Conservation (phyloP, 2,113 vertebrate genomes). For the Oryzias javanicus region DNA sequence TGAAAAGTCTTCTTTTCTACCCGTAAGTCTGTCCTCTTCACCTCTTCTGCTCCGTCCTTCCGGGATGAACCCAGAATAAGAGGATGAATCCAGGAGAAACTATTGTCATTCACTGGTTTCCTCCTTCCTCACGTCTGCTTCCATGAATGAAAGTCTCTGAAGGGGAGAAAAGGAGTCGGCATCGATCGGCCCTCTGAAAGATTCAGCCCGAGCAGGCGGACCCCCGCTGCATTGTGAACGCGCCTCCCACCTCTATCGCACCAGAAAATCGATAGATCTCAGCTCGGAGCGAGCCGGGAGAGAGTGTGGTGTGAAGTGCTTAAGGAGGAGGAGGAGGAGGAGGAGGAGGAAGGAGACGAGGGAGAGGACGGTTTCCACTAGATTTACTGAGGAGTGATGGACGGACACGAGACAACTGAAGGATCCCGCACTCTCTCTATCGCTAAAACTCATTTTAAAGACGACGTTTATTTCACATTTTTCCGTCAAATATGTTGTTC, state of each 20-base stretch:
- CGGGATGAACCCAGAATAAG: constrained; percentile 32
- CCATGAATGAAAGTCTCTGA: constrained; percentile 74
- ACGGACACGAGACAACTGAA: constrained; percentile 1
- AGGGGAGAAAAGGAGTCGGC: constrained; percentile 62
- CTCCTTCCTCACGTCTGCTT: constrained; percentile 49
- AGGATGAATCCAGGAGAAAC: constrained; percentile 11
- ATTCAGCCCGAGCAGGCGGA: constrained; percentile 64
- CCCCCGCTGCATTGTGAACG: constrained; percentile 61
- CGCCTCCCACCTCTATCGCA: constrained; percentile 61
- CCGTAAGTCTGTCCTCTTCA: background rate
- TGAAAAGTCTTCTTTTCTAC: background rate
- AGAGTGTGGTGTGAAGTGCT: constrained; percentile 17
- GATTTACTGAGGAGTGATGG: constrained; percentile 35
- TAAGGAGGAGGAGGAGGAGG: constrained; percentile 27
- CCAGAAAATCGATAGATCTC: constrained; percentile 62
- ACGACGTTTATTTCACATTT: no score
- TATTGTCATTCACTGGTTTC: constrained; percentile 44
- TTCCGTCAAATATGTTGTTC: no score
- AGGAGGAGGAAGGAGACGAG: constrained; percentile 29
- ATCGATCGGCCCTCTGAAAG: constrained; percentile 75
- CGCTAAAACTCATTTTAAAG: no score
- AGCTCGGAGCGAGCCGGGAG: constrained; percentile 28
- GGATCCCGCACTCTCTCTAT: background rate
- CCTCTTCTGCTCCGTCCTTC: background rate
- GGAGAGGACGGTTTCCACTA: constrained; percentile 33